Evolutionary conservation across 1,140 invertebrate genomes (phyloP).

Genomic region (Rhyacophila brunnea): DNA sequence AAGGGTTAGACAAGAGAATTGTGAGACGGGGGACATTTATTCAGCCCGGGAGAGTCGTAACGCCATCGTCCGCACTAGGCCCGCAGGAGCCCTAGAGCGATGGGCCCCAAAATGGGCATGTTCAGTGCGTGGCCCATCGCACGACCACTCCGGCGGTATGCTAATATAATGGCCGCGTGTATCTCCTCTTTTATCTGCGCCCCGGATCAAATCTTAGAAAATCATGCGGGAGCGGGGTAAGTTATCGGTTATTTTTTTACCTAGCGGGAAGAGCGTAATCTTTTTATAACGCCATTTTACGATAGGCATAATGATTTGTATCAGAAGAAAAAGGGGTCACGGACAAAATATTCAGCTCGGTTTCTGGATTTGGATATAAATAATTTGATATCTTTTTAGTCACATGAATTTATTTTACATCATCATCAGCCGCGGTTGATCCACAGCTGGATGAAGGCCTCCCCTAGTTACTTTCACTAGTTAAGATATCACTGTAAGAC

Average conservation of each 20-base stretch:
- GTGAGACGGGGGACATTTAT: constrained; percentile 34
- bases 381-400: too few relatives aligned
- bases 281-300: constrained; percentile 18
- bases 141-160: constrained; percentile 25
- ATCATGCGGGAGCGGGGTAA: constrained; percentile 32
- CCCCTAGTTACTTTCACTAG: too few relatives aligned
- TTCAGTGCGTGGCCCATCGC: constrained; percentile 15
- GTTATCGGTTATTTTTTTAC: constrained; percentile 27
- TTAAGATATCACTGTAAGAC: too few relatives aligned
- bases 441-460: too few relatives aligned
- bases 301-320: constrained; percentile 1
- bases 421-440: too few relatives aligned
- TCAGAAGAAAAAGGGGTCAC: too few relatives aligned
- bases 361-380: too few relatives aligned
- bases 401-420: too few relatives aligned
- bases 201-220: constrained; percentile 35
- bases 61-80: constrained; percentile 34
- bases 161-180: constrained; percentile 35
- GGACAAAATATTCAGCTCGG: too few relatives aligned
- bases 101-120: constrained; percentile 10
- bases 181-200: constrained; percentile 25
- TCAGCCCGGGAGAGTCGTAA: constrained; percentile 35
- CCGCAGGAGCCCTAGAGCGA: constrained; percentile 26
- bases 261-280: constrained; percentile 22
- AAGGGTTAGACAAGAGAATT: constrained; percentile 32